A percentile compares a stretch with the other conserved stretches of the same genome.
Evolutionary conservation across 2,113 vertebrate species (phyloP).

Genomic region (Pangasianodon hypophthalmus): DNA sequence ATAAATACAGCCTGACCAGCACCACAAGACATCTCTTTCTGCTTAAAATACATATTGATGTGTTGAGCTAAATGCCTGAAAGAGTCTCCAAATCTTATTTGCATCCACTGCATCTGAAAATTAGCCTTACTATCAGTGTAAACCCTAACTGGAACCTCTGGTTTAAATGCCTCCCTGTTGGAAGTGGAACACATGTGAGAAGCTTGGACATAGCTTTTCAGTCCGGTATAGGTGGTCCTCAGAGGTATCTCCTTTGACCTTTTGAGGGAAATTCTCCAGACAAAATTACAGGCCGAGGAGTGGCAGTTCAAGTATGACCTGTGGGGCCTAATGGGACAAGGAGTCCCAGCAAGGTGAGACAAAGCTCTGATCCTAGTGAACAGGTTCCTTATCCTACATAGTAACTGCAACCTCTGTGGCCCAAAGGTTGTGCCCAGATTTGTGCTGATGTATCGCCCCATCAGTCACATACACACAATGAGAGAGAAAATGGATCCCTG

Average conservation of each 20-base stretch:
- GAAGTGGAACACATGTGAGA: slow-evolving; percentile 61
- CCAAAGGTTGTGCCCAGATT: slow-evolving; percentile 47
- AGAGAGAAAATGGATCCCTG: neutral
- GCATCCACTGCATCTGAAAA: slow-evolving; percentile 49
- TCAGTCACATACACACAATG: slow-evolving; percentile 40
- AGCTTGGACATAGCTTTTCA: slow-evolving; percentile 16
- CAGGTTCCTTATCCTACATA: slow-evolving; percentile 61
- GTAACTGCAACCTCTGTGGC: slow-evolving; percentile 49
- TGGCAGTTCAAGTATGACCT: slow-evolving; percentile 39
- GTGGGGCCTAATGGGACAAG: slow-evolving; percentile 26
- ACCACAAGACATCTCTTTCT: slow-evolving; percentile 34
- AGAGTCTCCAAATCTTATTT: slow-evolving; percentile 60
- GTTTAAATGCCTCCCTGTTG: slow-evolving; percentile 57
- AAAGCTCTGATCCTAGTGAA: slow-evolving; percentile 57
- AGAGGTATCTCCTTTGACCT: slow-evolving; percentile 26
- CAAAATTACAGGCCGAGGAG: slow-evolving; percentile 18
- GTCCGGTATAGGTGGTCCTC: neutral
- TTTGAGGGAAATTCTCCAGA: slow-evolving; percentile 33
- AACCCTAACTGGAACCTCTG: slow-evolving; percentile 65
- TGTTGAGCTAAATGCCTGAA: slow-evolving; percentile 64
- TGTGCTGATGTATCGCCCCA: slow-evolving; percentile 55
- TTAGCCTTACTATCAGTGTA: slow-evolving; percentile 48
- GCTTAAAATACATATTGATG: slow-evolving; percentile 67
- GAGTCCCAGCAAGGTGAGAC: slow-evolving; percentile 32
- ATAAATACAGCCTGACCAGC: slow-evolving; percentile 27